phyloP scores from a whole-genome alignment of 2,113 vertebrate genomes.

The Procapra przewalskii region DNA sequence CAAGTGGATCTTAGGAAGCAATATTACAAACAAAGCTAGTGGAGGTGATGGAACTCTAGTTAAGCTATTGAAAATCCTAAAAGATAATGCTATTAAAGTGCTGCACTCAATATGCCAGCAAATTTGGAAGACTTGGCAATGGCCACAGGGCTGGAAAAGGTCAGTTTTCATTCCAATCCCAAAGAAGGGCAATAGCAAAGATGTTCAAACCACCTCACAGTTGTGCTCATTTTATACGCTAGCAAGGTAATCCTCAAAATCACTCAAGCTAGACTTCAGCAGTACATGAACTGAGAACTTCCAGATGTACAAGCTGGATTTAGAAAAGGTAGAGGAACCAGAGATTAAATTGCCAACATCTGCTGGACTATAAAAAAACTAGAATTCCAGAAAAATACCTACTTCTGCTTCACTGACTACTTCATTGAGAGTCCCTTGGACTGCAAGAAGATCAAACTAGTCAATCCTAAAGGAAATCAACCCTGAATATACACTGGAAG shows the following conservation, averaged over 20 bases:
- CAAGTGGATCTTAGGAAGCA: not conserved
- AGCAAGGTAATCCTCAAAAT: not conserved
- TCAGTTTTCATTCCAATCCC: not conserved
- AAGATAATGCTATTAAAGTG: not conserved
- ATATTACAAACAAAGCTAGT: not conserved
- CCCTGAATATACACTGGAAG: not conserved
- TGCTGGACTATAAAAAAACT: not conserved
- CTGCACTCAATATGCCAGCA: not conserved
- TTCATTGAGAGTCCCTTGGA: not conserved
- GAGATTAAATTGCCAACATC: not conserved
- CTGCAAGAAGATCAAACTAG: not conserved
- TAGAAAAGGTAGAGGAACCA: not conserved
- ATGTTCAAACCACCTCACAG: not conserved
- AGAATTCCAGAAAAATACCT: not conserved
- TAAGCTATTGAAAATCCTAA: not conserved
- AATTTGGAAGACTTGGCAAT: not conserved
- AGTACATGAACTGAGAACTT: not conserved
- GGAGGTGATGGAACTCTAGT: not conserved
- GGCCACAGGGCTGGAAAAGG: not conserved
- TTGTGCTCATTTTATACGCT: not conserved
- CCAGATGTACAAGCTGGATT: not conserved
- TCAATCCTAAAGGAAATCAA: not conserved
- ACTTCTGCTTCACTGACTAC: not conserved
- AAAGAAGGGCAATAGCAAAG: not conserved
- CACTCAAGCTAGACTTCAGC: not conserved